Percentiles rank a stretch among this genome's conserved stretches.
These are phyloP conservation scores for Phaethon lepturus DNA, from an alignment of 2,113 vertebrate genomes.

Conservation along the genomic window DNA sequence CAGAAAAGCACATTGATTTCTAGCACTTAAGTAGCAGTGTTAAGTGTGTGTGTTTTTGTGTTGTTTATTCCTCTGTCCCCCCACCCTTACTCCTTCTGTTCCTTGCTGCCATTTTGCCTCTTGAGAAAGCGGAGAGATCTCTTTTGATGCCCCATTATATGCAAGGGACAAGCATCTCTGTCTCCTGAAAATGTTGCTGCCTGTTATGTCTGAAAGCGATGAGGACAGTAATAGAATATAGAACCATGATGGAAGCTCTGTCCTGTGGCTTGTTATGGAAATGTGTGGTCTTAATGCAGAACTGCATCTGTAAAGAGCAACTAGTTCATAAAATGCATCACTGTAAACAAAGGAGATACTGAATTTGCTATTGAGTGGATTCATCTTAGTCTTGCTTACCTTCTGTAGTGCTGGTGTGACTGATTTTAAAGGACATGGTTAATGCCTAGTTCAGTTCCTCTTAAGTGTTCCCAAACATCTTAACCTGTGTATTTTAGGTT, in stretches of 20 bases:
- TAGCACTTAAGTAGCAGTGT: too few species aligned
- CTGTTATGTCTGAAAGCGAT: fast-evolving
- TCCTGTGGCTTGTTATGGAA: neutral
- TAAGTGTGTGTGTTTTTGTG: fast-evolving
- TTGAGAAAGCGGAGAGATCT: neutral
- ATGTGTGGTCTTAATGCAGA: neutral
- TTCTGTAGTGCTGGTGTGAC: too few species aligned
- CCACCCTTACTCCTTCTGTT: neutral
- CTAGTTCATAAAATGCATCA: fast-evolving
- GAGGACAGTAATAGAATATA: fast-evolving
- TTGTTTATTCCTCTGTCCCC: neutral
- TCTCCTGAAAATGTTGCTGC: neutral
- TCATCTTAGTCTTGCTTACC: neutral
- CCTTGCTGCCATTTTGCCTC: neutral
- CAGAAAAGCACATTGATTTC: neutral
- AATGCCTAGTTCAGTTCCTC: neutral
- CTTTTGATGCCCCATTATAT: fast-evolving
- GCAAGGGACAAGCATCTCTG: neutral
- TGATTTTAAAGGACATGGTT: fast-evolving
- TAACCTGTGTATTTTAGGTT: too few species aligned
- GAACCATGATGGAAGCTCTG: neutral
- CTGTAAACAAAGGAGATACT: neutral
- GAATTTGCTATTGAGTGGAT: neutral
- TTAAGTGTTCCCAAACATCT: neutral
- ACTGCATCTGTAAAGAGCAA: neutral